Evolutionary conservation across 2,888 invertebrate genomes (phyloP).

Genomic region (Perizoma affinitatum): DNA sequence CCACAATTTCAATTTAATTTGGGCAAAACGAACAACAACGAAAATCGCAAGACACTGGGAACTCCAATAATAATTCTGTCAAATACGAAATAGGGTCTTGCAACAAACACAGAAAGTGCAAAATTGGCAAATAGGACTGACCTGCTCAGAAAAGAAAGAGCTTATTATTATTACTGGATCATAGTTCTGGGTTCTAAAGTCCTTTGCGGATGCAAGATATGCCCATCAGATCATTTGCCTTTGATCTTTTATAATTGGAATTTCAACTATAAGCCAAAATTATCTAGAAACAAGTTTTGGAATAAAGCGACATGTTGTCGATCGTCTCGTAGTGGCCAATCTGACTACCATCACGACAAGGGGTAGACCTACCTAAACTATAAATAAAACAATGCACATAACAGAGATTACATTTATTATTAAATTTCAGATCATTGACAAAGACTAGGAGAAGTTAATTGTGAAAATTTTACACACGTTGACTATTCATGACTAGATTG

Average conservation of each 20-base stretch:
- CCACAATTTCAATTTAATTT: conserved; percentile 27
- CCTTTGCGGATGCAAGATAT: conserved; percentile 5
- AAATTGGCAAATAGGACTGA: conserved; percentile 29
- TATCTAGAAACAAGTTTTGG: conserved; percentile 52
- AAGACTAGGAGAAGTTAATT: conserved; percentile 55
- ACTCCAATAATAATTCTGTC: conserved; percentile 13
- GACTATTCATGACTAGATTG: conserved; percentile 79
- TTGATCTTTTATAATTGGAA: conserved; percentile 20
- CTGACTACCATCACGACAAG: conserved; percentile 40
- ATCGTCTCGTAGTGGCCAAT: conserved; percentile 76
- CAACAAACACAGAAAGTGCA: conserved; percentile 21
- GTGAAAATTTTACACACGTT: conserved; percentile 48
- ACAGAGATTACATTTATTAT: conserved; percentile 69
- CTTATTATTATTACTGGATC: conserved; percentile 10
- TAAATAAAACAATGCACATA: conserved; percentile 76
- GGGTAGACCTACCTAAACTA: conserved; percentile 50
- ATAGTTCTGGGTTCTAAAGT: conserved; percentile 2
- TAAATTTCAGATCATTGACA: conserved; percentile 58
- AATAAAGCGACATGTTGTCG: conserved; percentile 66
- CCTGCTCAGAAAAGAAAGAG: conserved; percentile 23
- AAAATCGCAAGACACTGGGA: conserved; percentile 18
- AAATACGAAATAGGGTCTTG: conserved; percentile 13
- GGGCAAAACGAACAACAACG: conserved; percentile 26
- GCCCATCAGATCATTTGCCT: conserved; percentile 8
- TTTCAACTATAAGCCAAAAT: conserved; percentile 61